These are phyloP conservation scores for Lithobates pipiens DNA, from an alignment of 2,797 vertebrate species.

Conservation along the genomic window DNA sequence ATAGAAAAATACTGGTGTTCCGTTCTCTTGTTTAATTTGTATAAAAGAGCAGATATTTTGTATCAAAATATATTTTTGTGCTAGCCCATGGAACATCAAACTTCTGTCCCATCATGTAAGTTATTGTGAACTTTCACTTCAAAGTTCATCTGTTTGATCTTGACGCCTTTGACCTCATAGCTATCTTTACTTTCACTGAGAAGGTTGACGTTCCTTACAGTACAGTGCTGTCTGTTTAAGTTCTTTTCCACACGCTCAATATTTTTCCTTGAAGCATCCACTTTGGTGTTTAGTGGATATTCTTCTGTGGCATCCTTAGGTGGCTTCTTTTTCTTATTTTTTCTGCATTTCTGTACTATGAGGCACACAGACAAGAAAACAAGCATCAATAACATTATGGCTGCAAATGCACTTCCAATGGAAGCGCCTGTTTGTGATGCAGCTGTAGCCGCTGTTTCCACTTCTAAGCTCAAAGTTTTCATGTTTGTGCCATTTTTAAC, in stretches of 20 bases:
- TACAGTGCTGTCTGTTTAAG: conserved; percentile 82
- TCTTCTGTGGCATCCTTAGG: conserved; percentile 72
- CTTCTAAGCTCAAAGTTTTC: conserved; percentile 88
- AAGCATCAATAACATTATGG: conserved; percentile 82
- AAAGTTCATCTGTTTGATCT: conserved; percentile 89
- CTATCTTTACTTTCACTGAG: conserved; percentile 74
- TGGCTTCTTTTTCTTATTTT: conserved; percentile 70
- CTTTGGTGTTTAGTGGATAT: conserved; percentile 91
- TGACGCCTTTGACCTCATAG: conserved; percentile 74
- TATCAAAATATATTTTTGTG: conserved; percentile 59
- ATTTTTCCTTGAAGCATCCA: conserved; percentile 83
- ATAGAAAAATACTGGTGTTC: conserved; percentile 84
- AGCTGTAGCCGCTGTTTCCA: conserved; percentile 76
- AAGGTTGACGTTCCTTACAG: conserved; percentile 84
- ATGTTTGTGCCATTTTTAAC: conserved; percentile 98
- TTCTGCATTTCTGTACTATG: conserved; percentile 80
- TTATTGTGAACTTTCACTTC: conserved; percentile 94
- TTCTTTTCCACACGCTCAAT: conserved; percentile 78
- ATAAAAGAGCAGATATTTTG: conserved; percentile 74
- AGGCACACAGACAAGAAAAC: conserved; percentile 83
- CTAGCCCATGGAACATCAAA: conserved; percentile 73
- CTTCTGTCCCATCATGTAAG: conserved; percentile 91
- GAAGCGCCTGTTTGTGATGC: conserved; percentile 85
- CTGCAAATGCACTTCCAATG: conserved; percentile 85
- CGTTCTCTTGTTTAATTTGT: conserved; percentile 73